Percentiles rank a stretch among this genome's conserved stretches.
These are phyloP conservation scores for Varecia variegata DNA, from an alignment of 2,797 vertebrate genomes.

Conservation along the genomic window DNA sequence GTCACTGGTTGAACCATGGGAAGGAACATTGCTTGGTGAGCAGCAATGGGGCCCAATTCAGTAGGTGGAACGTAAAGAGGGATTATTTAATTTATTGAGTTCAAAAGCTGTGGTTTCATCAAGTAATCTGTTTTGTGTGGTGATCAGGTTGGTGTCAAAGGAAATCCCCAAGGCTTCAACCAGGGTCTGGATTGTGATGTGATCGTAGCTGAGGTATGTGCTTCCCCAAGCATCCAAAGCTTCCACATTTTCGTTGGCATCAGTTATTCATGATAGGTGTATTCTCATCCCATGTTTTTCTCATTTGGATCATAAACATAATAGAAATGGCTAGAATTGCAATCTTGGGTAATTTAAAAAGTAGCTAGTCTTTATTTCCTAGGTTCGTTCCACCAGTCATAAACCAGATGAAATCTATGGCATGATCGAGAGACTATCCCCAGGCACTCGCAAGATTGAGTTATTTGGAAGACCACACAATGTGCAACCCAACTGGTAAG, in stretches of 20 bases:
- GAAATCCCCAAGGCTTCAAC: slow-evolving; percentile 96
- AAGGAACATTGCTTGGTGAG: slow-evolving; percentile 95
- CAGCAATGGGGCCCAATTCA: background rate
- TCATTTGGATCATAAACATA: slow-evolving; percentile 31
- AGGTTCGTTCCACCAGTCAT: slow-evolving; percentile 97
- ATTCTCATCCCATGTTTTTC: background rate
- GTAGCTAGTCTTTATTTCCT: background rate
- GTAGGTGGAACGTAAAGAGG: background rate
- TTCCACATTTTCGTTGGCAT: background rate
- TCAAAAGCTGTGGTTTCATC: slow-evolving; percentile 3
- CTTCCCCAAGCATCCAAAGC: background rate
- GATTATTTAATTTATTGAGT: background rate
- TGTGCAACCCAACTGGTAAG: slow-evolving; percentile 94
- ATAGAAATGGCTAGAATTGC: slow-evolving; percentile 23
- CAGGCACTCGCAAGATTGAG: slow-evolving; percentile 95
- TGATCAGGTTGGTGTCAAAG: slow-evolving; percentile 93
- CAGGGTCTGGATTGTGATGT: slow-evolving; percentile 95
- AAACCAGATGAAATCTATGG: slow-evolving; percentile 97
- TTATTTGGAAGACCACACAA: slow-evolving; percentile 95
- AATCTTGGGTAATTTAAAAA: slow-evolving; percentile 50
- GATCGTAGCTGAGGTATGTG: slow-evolving; percentile 93
- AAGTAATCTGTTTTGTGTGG: slow-evolving; percentile 54
- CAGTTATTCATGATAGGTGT: background rate
- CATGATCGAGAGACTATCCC: slow-evolving; percentile 96
- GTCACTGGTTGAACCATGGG: slow-evolving; percentile 96